Evolutionary conservation across 1,140 invertebrate species (phyloP), one percentile per base, ranked within the genome.

Genomic region (Papilio machaon): DNA sequence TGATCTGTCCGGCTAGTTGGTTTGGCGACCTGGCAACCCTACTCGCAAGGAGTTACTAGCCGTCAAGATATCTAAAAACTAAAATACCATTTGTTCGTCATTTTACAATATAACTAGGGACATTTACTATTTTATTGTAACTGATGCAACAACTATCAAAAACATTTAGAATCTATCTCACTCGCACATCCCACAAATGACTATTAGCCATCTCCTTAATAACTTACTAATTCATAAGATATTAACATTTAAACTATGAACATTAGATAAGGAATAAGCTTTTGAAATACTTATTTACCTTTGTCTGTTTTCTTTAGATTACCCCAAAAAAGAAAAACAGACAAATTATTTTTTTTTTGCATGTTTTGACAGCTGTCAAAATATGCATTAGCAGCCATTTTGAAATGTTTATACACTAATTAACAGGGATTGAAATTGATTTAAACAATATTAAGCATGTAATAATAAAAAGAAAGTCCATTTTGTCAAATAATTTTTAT

Each of bases 281-380:
- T 64, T 64, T 30, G 11, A 64, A 64, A 64, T 64, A 64, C 30
- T 58, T 6, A 1, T n/a, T 30, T 58, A 58, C 17, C 6, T 8
- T 8, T 19, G 23, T 30, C 9, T 64, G 60, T 64, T 64, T 64
- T 5, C 23, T 64, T 58, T 19, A 0, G 17, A 9, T 58, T 1
- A 9, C 17, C 9, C 38, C 38, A 43, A 43, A 43, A 58, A 58
- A 58, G 19, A 58, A 58, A 58, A 54, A 54, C 52, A 54, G 23
- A 30, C 23, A 30, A 30, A 30, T 30, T 11, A 13, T 0, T 30
- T 30, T 30, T 30, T 30, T 17, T 5, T 15, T 15, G 9, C 54
- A 64, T 7, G 10, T 30, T 64, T 64, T 64, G 60, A 64, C 60
- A 64, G 19, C 60, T 64, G 60, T 64, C 60, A 64, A 64, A 64